phyloP scores from a whole-genome alignment of 1,140 invertebrate species.

The Monomorium pharaonis region DNA sequence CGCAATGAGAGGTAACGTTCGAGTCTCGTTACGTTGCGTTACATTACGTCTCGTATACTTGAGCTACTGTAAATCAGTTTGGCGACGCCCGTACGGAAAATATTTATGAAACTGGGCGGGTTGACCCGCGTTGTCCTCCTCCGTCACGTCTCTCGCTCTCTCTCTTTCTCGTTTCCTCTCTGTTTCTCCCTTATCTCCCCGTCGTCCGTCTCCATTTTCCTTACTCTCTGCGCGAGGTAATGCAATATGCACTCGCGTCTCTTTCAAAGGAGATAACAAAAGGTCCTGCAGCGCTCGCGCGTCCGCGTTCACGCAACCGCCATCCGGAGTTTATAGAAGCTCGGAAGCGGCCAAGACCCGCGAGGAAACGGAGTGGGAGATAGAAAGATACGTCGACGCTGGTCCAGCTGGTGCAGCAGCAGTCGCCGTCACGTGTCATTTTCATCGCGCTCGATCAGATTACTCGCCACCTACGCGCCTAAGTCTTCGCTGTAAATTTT shows the following conservation, averaged over 20 bases:
- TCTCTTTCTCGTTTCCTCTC: background rate
- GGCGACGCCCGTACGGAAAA: slow-evolving; percentile 41
- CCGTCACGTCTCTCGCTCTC: background rate
- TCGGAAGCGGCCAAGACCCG: slow-evolving; percentile 10
- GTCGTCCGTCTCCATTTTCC: slow-evolving; percentile 17
- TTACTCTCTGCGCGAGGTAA: slow-evolving; percentile 10
- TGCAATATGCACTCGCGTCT: slow-evolving; percentile 32
- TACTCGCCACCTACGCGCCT: background rate
- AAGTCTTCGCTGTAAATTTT: background rate
- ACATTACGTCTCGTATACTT: slow-evolving; percentile 8
- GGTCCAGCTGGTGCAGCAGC: background rate
- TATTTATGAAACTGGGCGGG: slow-evolving; percentile 50
- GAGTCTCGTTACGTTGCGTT: slow-evolving; percentile 9
- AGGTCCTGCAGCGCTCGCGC: slow-evolving; percentile 18
- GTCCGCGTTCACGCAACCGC: slow-evolving; percentile 25
- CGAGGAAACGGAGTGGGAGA: slow-evolving; percentile 11
- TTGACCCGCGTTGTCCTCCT: slow-evolving; percentile 49
- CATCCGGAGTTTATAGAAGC: slow-evolving; percentile 48
- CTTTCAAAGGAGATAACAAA: slow-evolving; percentile 45
- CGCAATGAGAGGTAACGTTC: slow-evolving; percentile 6
- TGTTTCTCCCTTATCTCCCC: background rate
- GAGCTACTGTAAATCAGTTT: slow-evolving; percentile 47
- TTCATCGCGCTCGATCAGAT: slow-evolving; percentile 24
- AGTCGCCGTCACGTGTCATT: background rate
- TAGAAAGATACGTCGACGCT: background rate